phyloP scores from a whole-genome alignment of 2,888 invertebrate species.

The Clepsis dumicolana region DNA sequence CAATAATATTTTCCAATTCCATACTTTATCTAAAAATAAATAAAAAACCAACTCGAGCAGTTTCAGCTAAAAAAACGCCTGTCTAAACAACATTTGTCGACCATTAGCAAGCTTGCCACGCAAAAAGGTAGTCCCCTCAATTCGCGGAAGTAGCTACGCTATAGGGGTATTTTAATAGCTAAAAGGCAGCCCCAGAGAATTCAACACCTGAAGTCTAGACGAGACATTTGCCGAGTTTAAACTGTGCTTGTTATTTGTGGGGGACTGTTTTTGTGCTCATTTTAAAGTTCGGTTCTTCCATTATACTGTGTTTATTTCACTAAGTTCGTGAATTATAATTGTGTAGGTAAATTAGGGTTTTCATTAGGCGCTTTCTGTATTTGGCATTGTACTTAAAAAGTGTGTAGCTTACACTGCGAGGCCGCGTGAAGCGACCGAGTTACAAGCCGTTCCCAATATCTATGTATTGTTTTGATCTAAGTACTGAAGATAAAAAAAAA shows the following conservation, averaged over 20 bases:
- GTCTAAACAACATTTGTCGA: constrained; percentile 6
- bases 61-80: neutral
- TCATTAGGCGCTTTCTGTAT: too few species aligned
- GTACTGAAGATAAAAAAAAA: too few species aligned
- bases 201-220: constrained; percentile 76
- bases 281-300: neutral
- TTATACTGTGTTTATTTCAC: neutral
- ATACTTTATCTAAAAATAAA: neutral
- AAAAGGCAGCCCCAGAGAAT: constrained; percentile 49
- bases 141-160: constrained; percentile 21
- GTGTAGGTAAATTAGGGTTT: neutral
- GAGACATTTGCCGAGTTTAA: constrained; percentile 39
- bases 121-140: constrained; percentile 18
- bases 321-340: neutral
- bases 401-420: too few species aligned
- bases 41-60: neutral
- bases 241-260: constrained; percentile 31
- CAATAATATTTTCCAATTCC: neutral
- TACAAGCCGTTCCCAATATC: too few species aligned
- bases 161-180: constrained; percentile 52
- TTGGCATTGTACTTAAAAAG: too few species aligned
- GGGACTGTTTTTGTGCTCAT: neutral
- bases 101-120: constrained; percentile 29
- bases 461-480: too few species aligned
- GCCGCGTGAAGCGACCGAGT: too few species aligned